Base-by-base conservation (phyloP, 2,113 vertebrate genomes). In the Asarcornis scutulata region DNA sequence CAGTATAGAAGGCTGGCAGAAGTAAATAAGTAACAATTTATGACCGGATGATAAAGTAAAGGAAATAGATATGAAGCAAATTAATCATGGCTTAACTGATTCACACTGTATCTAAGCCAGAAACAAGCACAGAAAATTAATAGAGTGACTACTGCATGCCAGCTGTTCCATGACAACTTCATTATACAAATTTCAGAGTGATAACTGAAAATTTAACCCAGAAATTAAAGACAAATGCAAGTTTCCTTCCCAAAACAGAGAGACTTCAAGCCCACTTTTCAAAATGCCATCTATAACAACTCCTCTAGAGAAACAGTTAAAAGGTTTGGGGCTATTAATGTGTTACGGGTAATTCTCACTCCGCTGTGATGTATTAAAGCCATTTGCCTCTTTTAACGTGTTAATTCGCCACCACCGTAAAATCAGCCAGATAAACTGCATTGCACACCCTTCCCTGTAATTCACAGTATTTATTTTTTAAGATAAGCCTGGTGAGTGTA, bases 401-500 rank as follows among this genome's bases (percentile, higher is more conserved):
- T 88, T 72, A 77, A 8, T 91, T n/a, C 66, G 82, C 64, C 62
- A 62, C 71, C 48, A 32, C 78, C 83, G 38, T 93, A 84, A 93
- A 91, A 79, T 76, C 82, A 85, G 82, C 52, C 91, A 86, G 71
- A 75, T 58, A 93, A 95, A 93, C 34, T 3, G 5, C 83, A 32
- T 5, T 93, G 88, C 13, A 53, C 32, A 77, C 46, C 87, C 71
- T 82, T 86, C 66, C 88, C 83, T 87, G 72, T 86, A 96, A 58
- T 46, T 94, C 20, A 86, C 13, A 91, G 67, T 56, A 48, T 95
- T 95, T 52, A 82, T 88, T 95, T 97, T 92, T 93, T 91, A 89
- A 92, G 90, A 93, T 94, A 83, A 95, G 55, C 75, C 81, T 72
- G 38, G 73, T 27, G 83, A 90, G 82, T 40, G 12, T 73, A 38